Base-by-base conservation (phyloP, 2,888 invertebrate species). In the Leptarthrus brevirostris region DNA sequence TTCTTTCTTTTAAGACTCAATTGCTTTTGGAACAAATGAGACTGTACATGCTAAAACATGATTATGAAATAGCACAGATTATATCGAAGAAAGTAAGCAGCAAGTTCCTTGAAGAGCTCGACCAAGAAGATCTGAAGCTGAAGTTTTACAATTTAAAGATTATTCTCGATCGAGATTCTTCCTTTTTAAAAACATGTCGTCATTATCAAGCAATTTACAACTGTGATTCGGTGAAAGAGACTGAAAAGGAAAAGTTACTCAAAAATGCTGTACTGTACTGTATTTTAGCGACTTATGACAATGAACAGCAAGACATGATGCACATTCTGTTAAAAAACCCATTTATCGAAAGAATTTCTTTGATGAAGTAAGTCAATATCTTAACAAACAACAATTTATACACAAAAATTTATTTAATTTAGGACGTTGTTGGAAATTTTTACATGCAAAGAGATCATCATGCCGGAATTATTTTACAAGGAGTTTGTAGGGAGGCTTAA, bases 11-110 rank as follows among this genome's bases (percentile, higher is more conserved):
- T 3, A 30, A 58, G 52, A 34, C 34, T 3, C 44, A 96, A 79
- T 88, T 97, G 69, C 95, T 98, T 77, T 84, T 98, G 77, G 97
- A 98, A 83, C 97, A 98, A 84, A 98, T 98, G 96, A 89, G 97
- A 76, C 87, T 97, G 8, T 96, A 96, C 82, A 86, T 97, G 58
- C 92, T 93, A 1, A 95, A 94, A 81, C 92, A 95, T 80, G 97
- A 98, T 84, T 96, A 93, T 82, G 91, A 96, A 77, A 90, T 97
- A 54, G 96, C 96, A 5, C 95, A 96, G 82, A 98, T 98, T 77
- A 96, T 98, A 80, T 95, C 96, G 1, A 97, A 97, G 85, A 98
- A 98, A 84, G 95, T 98, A 78, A 96, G 92, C 82, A 91, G 92
- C 0, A 95, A 95, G 84, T 96, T 95, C 86, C 97, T 98, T 86